Conservation (phyloP, 2,888 invertebrate species). For the Falcaria lacertinaria region DNA sequence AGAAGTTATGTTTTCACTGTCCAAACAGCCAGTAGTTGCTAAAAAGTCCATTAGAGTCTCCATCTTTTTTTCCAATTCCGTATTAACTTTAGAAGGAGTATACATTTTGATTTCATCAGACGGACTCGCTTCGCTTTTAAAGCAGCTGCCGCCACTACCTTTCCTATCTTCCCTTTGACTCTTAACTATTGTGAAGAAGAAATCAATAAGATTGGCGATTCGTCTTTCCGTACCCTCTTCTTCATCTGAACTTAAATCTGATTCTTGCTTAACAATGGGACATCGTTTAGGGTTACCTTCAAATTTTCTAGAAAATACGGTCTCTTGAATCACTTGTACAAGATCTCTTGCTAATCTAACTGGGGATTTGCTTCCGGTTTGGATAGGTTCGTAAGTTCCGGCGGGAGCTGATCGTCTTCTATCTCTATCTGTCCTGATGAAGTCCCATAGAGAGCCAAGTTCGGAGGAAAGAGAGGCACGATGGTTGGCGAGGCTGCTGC, state of each 20-base stretch:
- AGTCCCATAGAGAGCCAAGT: constrained; percentile 70
- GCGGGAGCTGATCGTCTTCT: constrained; percentile 58
- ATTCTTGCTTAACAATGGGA: constrained; percentile 68
- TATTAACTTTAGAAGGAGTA: constrained; percentile 50
- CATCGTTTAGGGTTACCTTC: constrained; percentile 59
- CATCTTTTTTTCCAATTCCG: constrained; percentile 71
- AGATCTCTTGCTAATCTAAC: constrained; percentile 63
- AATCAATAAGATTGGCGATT: constrained; percentile 71
- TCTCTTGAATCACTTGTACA: constrained; percentile 70
- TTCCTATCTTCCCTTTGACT: constrained; percentile 69
- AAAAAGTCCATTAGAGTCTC: constrained; percentile 72
- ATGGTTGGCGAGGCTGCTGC: constrained; percentile 62
- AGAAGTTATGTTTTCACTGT: constrained; percentile 40
- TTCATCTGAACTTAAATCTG: constrained; percentile 61
- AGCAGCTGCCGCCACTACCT: constrained; percentile 65
- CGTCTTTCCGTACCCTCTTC: constrained; percentile 62
- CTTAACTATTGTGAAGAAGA: constrained; percentile 74
- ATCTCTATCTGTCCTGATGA: constrained; percentile 56
- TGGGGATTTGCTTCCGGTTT: constrained; percentile 52
- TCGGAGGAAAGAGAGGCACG: constrained; percentile 68
- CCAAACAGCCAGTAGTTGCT: constrained; percentile 67
- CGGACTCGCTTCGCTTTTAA: constrained; percentile 62
- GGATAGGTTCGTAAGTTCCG: constrained; percentile 46
- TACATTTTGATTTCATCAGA: constrained; percentile 42
- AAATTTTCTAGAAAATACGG: constrained; percentile 54